phyloP scores from a whole-genome alignment of 37 sponge, comb jelly and placozoan genomes.

The Chondrilla cf. caribensis region DNA sequence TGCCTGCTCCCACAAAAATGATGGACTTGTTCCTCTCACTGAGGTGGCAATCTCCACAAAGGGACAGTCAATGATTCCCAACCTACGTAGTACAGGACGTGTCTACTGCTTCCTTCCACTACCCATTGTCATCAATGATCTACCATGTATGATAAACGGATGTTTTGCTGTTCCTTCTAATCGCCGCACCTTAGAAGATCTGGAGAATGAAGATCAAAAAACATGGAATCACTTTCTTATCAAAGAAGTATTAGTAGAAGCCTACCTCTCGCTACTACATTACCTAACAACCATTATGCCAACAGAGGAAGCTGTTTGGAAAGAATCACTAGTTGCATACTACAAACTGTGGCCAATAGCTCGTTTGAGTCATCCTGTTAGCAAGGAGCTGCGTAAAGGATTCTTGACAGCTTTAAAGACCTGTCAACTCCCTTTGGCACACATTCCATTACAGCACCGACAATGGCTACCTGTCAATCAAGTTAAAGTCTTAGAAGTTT shows the following conservation, averaged over 20 bases:
- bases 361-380: neutral
- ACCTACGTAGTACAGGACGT: neutral
- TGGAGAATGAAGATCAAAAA: neutral
- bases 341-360: constrained; percentile 48
- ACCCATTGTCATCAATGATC: constrained; percentile 31
- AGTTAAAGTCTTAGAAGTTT: constrained; percentile 5
- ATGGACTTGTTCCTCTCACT: constrained; percentile 33
- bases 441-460: constrained; percentile 7
- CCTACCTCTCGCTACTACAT: constrained; percentile 27
- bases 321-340: constrained; percentile 22
- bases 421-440: neutral
- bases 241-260: constrained; percentile 24
- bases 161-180: constrained; percentile 52
- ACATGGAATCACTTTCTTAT: constrained; percentile 56
- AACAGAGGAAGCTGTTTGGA: neutral
- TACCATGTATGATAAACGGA: constrained; percentile 51
- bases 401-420: neutral
- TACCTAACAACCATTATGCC: constrained; percentile 4
- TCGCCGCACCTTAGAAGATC: constrained; percentile 28
- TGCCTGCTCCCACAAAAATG: neutral
- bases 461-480: constrained; percentile 37
- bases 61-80: neutral
- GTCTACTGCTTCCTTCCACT: constrained; percentile 68
- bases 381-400: neutral
- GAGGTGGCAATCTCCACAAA: constrained; percentile 27